phyloP scores from a whole-genome alignment of 1,140 invertebrate species.

The Maniola jurtina region DNA sequence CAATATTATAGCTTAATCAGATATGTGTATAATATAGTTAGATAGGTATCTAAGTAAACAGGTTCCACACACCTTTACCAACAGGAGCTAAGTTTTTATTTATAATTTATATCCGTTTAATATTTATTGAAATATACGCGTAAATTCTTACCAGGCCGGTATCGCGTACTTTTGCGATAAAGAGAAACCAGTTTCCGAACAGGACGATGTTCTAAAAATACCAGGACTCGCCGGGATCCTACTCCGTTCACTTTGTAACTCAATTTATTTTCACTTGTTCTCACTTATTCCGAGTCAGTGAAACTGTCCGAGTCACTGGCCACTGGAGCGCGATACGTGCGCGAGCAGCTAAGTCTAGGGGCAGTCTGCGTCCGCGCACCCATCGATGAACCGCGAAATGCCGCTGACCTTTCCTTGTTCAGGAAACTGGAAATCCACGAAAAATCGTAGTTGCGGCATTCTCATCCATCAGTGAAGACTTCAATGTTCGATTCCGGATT shows the following conservation, averaged over 20 bases:
- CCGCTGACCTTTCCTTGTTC: conserved; percentile 45
- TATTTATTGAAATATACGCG: neutral
- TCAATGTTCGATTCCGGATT: conserved; percentile 16
- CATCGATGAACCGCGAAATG: conserved; percentile 30
- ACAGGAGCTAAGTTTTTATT: no score
- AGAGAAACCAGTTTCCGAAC: conserved; percentile 43
- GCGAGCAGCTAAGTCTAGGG: conserved; percentile 32
- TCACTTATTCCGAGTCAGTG: conserved; percentile 33
- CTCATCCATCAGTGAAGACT: conserved; percentile 18
- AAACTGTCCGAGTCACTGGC: neutral
- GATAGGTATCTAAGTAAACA: no score
- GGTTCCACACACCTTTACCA: no score
- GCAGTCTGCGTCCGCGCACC: conserved; percentile 39
- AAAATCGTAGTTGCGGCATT: conserved; percentile 54
- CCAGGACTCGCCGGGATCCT: conserved; percentile 38
- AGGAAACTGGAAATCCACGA: conserved; percentile 39
- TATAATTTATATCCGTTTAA: neutral
- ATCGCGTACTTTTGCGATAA: conserved; percentile 34
- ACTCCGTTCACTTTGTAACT: conserved; percentile 34
- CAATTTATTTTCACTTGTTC: conserved; percentile 40
- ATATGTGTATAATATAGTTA: no score
- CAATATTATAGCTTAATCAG: no score
- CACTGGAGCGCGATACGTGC: conserved; percentile 26
- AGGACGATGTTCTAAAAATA: conserved; percentile 45
- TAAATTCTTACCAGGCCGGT: conserved; percentile 12